Evolutionary conservation across 2,113 vertebrate genomes (phyloP).

Genomic region (Delphinapterus leucas): DNA sequence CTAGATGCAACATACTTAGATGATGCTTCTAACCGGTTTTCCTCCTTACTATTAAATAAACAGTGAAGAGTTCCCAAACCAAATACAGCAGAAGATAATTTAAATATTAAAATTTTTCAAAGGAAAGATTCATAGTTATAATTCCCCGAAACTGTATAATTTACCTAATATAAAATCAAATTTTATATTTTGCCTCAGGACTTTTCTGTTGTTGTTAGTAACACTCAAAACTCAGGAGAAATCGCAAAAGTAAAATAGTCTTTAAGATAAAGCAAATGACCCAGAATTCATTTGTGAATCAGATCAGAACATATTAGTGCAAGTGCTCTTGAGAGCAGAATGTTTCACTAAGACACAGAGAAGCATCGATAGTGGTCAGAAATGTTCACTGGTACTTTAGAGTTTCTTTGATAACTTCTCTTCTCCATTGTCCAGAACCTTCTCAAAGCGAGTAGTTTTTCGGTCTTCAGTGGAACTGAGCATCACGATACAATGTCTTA

Average conservation of each 20-base stretch:
- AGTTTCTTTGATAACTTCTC: neutral
- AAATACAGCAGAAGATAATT: neutral
- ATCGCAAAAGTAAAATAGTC: neutral
- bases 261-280: neutral
- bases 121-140: neutral
- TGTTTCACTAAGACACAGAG: neutral
- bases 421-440: neutral
- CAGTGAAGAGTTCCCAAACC: neutral
- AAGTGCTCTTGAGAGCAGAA: neutral
- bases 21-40: neutral
- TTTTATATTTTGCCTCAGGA: neutral
- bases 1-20: neutral
- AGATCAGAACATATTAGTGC: neutral
- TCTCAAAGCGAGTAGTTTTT: neutral
- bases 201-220: slow-evolving; percentile 19
- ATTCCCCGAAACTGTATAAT: neutral
- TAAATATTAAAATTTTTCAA: slow-evolving; percentile 25
- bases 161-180: neutral
- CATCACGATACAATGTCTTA: neutral
- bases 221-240: neutral
- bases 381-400: neutral
- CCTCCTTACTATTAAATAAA: slow-evolving; percentile 1
- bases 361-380: neutral
- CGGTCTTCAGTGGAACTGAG: neutral
- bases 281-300: neutral